Conservation (phyloP, 2,888 invertebrate genomes). For the Dynastes grantii region DNA sequence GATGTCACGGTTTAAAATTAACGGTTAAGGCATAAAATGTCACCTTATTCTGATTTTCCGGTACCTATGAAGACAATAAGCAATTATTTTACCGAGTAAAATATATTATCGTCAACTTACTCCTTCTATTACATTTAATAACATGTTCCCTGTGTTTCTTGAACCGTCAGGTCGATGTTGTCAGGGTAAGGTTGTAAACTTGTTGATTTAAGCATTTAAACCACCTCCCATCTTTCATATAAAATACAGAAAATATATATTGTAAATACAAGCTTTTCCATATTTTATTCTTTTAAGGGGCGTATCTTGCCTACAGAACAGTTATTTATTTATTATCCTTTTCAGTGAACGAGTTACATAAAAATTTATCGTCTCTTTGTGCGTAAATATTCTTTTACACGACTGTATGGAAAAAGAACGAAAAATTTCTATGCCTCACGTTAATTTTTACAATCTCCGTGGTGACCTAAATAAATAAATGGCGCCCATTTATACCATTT, state of each 20-base stretch:
- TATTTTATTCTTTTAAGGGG: background rate
- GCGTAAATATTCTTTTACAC: background rate
- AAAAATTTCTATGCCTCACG: background rate
- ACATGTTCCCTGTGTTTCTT: background rate
- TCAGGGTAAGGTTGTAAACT: constrained; percentile 2
- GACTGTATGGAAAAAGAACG: background rate
- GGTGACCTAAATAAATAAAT: constrained; percentile 50
- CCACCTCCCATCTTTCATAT: constrained; percentile 11
- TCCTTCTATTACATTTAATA: background rate
- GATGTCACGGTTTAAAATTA: constrained; percentile 25
- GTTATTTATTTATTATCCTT: constrained; percentile 1
- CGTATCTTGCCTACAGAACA: background rate
- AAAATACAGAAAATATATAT: constrained; percentile 16
- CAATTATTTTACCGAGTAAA: constrained; percentile 16
- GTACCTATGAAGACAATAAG: background rate
- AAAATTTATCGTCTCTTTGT: background rate
- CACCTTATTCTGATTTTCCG: constrained; percentile 5
- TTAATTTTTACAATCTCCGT: constrained; percentile 40
- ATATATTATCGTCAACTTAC: background rate
- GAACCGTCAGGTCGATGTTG: background rate
- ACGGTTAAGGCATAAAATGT: constrained; percentile 43
- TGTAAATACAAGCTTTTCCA: background rate
- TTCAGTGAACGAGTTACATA: background rate
- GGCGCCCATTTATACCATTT: constrained; percentile 42
- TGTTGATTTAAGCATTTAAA: background rate